Evolutionary conservation across 2,113 vertebrate genomes (phyloP).

Genomic region (Haemorhous mexicanus): DNA sequence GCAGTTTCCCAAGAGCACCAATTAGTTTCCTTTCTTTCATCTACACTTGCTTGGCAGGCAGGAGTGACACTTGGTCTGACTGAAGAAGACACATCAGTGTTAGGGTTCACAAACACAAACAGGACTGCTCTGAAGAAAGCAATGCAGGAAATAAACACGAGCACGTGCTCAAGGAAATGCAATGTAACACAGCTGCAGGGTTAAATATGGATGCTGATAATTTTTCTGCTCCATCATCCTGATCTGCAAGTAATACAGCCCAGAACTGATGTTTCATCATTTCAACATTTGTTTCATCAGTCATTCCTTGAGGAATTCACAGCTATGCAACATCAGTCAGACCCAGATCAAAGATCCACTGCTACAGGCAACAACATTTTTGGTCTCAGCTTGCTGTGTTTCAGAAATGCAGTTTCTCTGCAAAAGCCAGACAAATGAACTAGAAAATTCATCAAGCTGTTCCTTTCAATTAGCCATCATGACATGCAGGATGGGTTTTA

Average conservation of each 20-base stretch:
- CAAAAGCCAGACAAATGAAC: background rate
- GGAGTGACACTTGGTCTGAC: background rate
- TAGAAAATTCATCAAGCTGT: slow-evolving; percentile 42
- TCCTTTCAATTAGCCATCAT: slow-evolving; percentile 7
- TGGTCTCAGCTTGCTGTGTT: background rate
- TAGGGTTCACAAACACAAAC: background rate
- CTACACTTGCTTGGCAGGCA: background rate
- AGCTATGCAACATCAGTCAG: background rate
- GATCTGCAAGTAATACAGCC: background rate
- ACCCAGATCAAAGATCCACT: slow-evolving; percentile 46
- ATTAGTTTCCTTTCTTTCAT: background rate
- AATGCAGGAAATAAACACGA: background rate
- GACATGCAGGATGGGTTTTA: background rate
- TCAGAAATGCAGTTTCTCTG: background rate
- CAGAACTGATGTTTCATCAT: background rate
- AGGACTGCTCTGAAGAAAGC: background rate
- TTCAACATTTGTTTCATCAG: background rate
- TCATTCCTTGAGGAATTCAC: slow-evolving; percentile 5
- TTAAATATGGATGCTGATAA: slow-evolving; percentile 2
- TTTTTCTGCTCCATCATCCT: slow-evolving; percentile 13
- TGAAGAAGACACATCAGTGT: background rate
- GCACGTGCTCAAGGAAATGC: background rate
- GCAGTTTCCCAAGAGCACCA: background rate
- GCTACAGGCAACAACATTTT: slow-evolving; percentile 15
- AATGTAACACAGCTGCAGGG: background rate